Conservation (phyloP, 2,888 invertebrate genomes). For the Polia nebulosa region DNA sequence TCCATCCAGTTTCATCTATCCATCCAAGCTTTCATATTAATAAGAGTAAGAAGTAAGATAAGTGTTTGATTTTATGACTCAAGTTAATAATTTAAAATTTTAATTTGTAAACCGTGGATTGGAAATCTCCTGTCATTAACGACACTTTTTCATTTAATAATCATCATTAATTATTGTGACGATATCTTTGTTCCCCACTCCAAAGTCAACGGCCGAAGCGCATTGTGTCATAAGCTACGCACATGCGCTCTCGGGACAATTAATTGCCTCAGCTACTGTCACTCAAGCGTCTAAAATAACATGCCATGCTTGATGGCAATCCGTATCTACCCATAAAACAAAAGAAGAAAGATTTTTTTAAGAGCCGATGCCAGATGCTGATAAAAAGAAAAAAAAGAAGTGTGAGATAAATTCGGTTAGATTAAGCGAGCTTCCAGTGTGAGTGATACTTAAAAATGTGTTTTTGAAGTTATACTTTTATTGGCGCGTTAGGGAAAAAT, state of each 20-base stretch:
- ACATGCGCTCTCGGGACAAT: constrained; percentile 45
- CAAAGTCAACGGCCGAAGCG: constrained; percentile 19
- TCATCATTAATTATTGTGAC: constrained; percentile 8
- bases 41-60: no score
- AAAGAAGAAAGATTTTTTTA: constrained; percentile 39
- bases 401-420: constrained; percentile 1
- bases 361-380: constrained; percentile 26
- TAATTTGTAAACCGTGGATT: no score
- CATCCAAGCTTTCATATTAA: no score
- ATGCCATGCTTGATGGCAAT: constrained; percentile 44
- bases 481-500: background rate
- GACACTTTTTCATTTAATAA: background rate
- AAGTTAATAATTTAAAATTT: no score
- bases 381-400: constrained; percentile 7
- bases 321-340: constrained; percentile 32
- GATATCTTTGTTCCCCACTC: background rate
- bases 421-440: background rate
- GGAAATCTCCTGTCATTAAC: background rate
- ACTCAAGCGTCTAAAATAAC: constrained; percentile 60
- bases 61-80: no score
- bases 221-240: constrained; percentile 27
- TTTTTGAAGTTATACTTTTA: background rate
- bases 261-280: constrained; percentile 58
- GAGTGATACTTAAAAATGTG: background rate
- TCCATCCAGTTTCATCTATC: no score